Base-by-base conservation (phyloP, 2,113 vertebrate genomes). In the Podocnemis expansa region DNA sequence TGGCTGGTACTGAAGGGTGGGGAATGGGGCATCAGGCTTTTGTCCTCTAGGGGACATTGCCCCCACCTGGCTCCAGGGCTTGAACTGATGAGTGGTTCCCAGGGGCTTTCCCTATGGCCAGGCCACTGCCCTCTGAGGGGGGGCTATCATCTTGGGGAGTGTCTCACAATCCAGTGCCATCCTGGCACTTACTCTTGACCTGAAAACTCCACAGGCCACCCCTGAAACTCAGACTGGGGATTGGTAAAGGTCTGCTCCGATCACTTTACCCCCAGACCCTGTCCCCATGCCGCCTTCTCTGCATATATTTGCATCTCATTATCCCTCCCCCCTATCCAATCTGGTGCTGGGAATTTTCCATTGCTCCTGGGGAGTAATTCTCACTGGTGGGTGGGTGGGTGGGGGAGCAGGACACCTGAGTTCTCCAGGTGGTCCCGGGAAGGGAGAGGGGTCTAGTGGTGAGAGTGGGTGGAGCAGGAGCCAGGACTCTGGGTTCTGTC, bases 241-340 rank as follows among this genome's bases (percentile, higher is more conserved):
- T 25, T 29, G 7, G 13, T 16, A 27, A 29, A 17, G 31, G 31
- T 14, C 75, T n/a, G 38, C 75, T 41, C 41, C 19, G 34, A 7
- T 75, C 78, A n/a, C 73, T 49, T 8, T 38, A 31, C 51, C 11
- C 70, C 21, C 70, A 80, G 60, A 70, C 82, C 41, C 58, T 70
- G 47, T 76, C 63, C 58, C 55, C 58, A 80, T 24, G 16, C 31
- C 41, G 54, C 85, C 43, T 49, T 55, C 82, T 85, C 25, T 80
- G 82, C 67, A 90, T 90, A 63, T 47, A 73, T 90, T 90, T 80
- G 83, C 89, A 90, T 90, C 89, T 85, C 45, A 80, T 90, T 85
- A 85, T 63, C 43, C 34, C 60, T n/a, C 49, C 51, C 87, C 55
- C 2, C 54, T 34, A 17, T 67, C 11, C 31, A 24, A 19, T 63